phyloP scores from a whole-genome alignment of 2,888 invertebrate genomes.

The Anthophora plumipes region DNA sequence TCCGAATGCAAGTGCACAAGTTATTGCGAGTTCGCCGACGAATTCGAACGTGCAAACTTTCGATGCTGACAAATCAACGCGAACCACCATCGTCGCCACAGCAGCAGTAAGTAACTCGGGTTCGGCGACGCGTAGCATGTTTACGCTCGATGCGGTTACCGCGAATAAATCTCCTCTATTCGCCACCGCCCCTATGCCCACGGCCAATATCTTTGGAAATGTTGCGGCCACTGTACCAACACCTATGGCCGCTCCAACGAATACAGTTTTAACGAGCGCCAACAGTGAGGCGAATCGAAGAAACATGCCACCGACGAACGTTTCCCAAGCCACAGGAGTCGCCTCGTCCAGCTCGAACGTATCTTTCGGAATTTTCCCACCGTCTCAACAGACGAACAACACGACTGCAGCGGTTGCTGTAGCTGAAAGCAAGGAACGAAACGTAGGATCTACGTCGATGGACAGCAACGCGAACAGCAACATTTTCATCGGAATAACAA shows the following conservation, averaged over 20 bases:
- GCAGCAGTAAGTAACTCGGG: neutral
- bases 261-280: neutral
- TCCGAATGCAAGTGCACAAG: neutral
- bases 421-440: neutral
- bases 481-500: neutral
- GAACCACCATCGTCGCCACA: neutral
- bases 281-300: neutral
- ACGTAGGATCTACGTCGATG: neutral
- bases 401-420: too few relatives aligned
- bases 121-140: conserved; percentile 8
- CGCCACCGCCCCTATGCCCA: neutral
- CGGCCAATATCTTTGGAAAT: conserved; percentile 3
- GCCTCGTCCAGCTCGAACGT: neutral
- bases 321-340: neutral
- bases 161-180: conserved; percentile 7
- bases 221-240: neutral
- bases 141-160: conserved; percentile 7
- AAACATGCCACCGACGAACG: neutral
- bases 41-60: neutral
- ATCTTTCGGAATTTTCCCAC: neutral
- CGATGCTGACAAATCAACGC: conserved; percentile 15
- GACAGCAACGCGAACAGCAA: neutral
- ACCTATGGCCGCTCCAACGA: neutral
- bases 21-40: neutral
- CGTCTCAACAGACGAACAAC: neutral